Evolutionary conservation across 2,113 vertebrate genomes (phyloP).

Genomic region (Ophthalmolycus amberensis): DNA sequence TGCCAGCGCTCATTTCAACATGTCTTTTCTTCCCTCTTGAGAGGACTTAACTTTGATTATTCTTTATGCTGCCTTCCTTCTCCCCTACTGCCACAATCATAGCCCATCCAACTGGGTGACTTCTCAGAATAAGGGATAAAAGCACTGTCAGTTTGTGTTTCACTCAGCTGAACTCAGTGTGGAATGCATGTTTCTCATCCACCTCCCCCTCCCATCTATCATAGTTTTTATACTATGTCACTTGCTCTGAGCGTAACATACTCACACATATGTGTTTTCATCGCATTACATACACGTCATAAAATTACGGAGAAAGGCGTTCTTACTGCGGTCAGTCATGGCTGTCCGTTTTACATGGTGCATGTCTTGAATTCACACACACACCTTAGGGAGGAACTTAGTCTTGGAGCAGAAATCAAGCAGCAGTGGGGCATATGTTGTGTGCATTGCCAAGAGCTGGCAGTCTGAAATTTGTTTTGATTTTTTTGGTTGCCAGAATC

Average conservation of each 20-base stretch:
- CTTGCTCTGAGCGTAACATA: no score
- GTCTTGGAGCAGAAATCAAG: constrained; percentile 17
- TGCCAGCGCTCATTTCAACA: constrained; percentile 57
- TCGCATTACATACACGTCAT: no score
- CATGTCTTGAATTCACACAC: constrained; percentile 7
- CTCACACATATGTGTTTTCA: no score
- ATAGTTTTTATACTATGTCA: no score
- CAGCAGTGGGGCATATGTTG: constrained; percentile 9
- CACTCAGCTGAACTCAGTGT: constrained; percentile 14
- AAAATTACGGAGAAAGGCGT: no score
- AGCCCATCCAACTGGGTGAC: constrained; percentile 44
- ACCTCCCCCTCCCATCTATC: no score
- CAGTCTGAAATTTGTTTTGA: constrained; percentile 31
- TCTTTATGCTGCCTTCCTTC: constrained; percentile 46
- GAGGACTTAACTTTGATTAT: constrained; percentile 68
- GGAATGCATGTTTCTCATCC: background rate
- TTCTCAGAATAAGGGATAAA: constrained; percentile 47
- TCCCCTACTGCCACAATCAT: constrained; percentile 24
- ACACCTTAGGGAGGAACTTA: background rate
- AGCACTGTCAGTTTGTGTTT: constrained; percentile 50
- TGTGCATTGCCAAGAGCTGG: constrained; percentile 36
- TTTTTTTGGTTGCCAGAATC: constrained; percentile 42
- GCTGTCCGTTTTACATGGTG: background rate
- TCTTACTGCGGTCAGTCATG: background rate
- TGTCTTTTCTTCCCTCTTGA: constrained; percentile 41